These are phyloP conservation scores for Sinodicranocentrus sp. DNA, from an alignment of 2,888 invertebrate genomes.

Conservation along the genomic window DNA sequence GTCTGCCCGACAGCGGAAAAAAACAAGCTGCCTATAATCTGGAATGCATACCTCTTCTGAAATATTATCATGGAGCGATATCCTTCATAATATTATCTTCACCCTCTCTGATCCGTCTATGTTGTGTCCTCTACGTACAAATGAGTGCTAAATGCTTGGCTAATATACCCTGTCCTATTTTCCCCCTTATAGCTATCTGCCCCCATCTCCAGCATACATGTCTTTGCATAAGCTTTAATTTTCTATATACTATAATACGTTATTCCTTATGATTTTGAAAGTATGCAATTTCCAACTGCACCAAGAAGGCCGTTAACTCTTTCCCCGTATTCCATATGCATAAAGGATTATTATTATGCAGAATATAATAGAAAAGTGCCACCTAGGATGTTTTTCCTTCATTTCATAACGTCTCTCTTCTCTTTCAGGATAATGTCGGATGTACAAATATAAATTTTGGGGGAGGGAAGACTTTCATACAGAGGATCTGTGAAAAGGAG, in stretches of 20 bases:
- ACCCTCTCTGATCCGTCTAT: background rate
- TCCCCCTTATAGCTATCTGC: background rate
- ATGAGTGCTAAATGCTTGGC: background rate
- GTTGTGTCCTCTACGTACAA: background rate
- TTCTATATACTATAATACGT: background rate
- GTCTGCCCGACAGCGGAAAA: background rate
- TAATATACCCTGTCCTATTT: background rate
- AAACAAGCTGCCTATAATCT: too few species aligned
- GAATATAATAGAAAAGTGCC: conserved; percentile 46
- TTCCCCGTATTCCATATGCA: background rate
- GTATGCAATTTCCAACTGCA: background rate
- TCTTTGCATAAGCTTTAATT: background rate
- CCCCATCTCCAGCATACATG: background rate
- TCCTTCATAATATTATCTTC: background rate
- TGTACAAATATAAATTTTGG: conserved; percentile 61
- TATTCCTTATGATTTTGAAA: conserved; percentile 9
- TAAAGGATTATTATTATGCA: background rate
- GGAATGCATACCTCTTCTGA: background rate
- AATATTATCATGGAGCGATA: conserved; percentile 9
- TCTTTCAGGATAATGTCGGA: conserved; percentile 51
- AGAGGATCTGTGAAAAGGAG: conserved; percentile 13
- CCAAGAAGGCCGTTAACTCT: background rate
- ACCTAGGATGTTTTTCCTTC: conserved; percentile 44
- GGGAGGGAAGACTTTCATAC: background rate
- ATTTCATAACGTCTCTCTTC: conserved; percentile 30